A percentile compares a stretch with the other conserved stretches of the same genome.
Evolutionary conservation across 2,888 invertebrate species (phyloP).

Genomic region (Drosophila melanosoma): DNA sequence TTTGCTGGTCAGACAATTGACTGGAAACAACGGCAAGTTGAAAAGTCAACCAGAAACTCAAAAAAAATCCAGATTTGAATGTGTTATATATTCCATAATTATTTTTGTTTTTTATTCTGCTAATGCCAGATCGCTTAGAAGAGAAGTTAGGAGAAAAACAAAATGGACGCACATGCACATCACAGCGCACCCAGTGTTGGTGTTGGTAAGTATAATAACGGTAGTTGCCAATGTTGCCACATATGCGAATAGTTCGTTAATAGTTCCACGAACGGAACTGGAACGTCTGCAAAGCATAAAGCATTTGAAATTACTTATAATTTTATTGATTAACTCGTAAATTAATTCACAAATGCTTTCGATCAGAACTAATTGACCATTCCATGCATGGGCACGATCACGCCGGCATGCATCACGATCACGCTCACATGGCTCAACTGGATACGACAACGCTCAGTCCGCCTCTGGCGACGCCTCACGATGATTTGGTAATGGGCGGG

Average conservation of each 20-base stretch:
- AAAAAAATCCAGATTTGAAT: conserved; percentile 3
- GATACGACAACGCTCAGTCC: conserved; percentile 55
- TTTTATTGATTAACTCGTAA: neutral
- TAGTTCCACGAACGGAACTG: neutral
- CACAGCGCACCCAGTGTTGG: conserved; percentile 79
- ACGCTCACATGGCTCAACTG: conserved; percentile 30
- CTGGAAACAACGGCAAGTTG: conserved; percentile 12
- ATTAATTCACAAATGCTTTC: neutral
- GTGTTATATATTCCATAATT: neutral
- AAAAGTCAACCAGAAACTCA: conserved; percentile 3
- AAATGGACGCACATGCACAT: conserved; percentile 83
- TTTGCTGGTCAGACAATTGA: conserved; percentile 26
- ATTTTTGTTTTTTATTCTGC: conserved; percentile 1
- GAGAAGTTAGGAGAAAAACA: neutral
- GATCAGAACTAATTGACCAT: conserved; percentile 56
- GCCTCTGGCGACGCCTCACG: conserved; percentile 42
- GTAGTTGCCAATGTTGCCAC: neutral
- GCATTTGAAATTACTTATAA: neutral
- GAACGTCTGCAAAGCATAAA: neutral
- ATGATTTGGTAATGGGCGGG: conserved; percentile 34
- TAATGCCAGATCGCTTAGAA: neutral
- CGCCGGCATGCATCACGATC: conserved; percentile 57
- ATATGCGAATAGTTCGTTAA: neutral
- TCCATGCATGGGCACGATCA: conserved; percentile 66
- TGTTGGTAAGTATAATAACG: conserved; percentile 73